Conservation (phyloP, 1,140 invertebrate genomes). For the Neodiprion lecontei region DNA sequence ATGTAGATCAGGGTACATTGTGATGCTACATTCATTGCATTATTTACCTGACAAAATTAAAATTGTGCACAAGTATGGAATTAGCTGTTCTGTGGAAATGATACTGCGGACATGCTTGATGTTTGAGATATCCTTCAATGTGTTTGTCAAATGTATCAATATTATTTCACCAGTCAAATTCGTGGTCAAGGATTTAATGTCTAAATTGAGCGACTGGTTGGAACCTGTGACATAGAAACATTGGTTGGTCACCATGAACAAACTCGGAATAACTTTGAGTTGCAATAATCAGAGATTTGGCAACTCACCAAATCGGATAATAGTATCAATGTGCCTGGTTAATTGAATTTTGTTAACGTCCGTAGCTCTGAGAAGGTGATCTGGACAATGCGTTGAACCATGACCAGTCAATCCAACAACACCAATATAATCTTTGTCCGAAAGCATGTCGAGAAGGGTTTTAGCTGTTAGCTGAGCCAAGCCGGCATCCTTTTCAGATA, state of each 20-base stretch:
- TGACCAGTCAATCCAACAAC: conserved; percentile 48
- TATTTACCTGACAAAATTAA: conserved; percentile 49
- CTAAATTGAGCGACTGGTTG: conserved; percentile 45
- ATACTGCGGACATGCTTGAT: conserved; percentile 41
- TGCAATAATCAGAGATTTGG: conserved; percentile 2
- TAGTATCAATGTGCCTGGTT: conserved; percentile 48
- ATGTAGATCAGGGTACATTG: neutral
- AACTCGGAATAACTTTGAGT: neutral
- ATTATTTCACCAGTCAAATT: conserved; percentile 47
- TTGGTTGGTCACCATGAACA: conserved; percentile 8
- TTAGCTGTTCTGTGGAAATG: conserved; percentile 39
- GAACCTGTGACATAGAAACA: conserved; percentile 35
- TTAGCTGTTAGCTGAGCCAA: conserved; percentile 55
- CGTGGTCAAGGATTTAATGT: conserved; percentile 43
- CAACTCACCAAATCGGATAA: conserved; percentile 42
- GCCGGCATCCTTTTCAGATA: conserved; percentile 54
- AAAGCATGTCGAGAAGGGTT: conserved; percentile 56
- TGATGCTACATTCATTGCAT: neutral
- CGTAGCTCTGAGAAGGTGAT: conserved; percentile 50
- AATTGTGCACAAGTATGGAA: conserved; percentile 45
- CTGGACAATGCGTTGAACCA: conserved; percentile 44
- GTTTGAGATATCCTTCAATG: conserved; percentile 36
- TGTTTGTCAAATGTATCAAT: conserved; percentile 55
- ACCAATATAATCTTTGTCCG: conserved; percentile 51
- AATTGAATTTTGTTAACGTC: conserved; percentile 58